Conservation (phyloP, 2,113 vertebrate genomes). For the Pycnonotus jocosus region DNA sequence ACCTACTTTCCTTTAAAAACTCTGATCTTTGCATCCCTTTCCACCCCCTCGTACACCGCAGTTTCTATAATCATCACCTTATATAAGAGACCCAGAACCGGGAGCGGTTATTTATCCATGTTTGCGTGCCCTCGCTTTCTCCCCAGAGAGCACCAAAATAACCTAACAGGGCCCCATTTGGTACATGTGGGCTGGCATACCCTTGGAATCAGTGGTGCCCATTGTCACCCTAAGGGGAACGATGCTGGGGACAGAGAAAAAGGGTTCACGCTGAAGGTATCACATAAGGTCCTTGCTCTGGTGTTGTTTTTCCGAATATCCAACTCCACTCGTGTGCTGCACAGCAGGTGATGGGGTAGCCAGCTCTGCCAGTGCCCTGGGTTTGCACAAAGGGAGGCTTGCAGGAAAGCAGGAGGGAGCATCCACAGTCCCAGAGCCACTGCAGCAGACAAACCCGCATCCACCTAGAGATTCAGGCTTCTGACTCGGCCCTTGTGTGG, state of each 20-base stretch:
- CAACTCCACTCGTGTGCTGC: accelerated
- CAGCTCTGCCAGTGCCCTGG: accelerated
- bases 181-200: background rate
- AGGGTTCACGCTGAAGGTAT: background rate
- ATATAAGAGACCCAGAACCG: constrained; percentile 52
- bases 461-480: background rate
- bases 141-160: constrained; percentile 15
- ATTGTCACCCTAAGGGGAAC: background rate
- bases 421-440: background rate
- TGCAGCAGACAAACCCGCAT: accelerated
- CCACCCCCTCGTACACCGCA: background rate
- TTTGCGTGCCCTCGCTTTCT: constrained; percentile 2
- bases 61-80: constrained; percentile 50
- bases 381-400: background rate
- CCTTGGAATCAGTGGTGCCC: background rate
- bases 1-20: constrained; percentile 63
- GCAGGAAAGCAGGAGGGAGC: background rate
- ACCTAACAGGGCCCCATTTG: background rate
- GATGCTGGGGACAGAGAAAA: background rate
- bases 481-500: accelerated
- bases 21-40: constrained; percentile 30
- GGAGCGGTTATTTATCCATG: constrained; percentile 45
- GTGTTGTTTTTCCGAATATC: too few relatives aligned
- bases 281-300: accelerated
- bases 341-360: background rate